Evolutionary conservation across 2,888 invertebrate species (phyloP).

Genomic region (Acleris cristana): DNA sequence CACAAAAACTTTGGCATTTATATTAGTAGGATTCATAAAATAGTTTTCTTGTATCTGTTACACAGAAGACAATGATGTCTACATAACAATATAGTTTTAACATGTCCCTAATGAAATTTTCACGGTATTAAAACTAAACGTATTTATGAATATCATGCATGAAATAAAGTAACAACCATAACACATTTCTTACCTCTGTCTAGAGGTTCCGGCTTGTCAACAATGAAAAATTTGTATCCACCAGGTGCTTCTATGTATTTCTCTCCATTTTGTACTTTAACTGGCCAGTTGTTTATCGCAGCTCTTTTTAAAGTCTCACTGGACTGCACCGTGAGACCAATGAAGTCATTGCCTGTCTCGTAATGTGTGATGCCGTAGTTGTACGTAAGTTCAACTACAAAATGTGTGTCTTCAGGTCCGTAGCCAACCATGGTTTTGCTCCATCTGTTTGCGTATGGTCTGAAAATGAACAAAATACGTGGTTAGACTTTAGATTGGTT

Average conservation of each 20-base stretch:
- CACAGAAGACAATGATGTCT: too few relatives aligned
- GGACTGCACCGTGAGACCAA: slow-evolving; percentile 92
- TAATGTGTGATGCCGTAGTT: slow-evolving; percentile 97
- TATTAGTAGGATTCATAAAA: too few relatives aligned
- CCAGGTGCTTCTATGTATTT: slow-evolving; percentile 93
- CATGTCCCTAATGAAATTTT: not conserved
- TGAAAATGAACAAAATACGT: slow-evolving; percentile 62
- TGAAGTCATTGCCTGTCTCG: slow-evolving; percentile 95
- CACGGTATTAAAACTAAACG: not conserved
- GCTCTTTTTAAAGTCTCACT: slow-evolving; percentile 90
- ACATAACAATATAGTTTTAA: not conserved
- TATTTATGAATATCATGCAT: not conserved
- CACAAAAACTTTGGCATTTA: too few relatives aligned
- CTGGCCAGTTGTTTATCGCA: slow-evolving; percentile 88
- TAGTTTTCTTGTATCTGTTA: too few relatives aligned
- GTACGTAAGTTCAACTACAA: slow-evolving; percentile 98
- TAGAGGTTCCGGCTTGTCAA: slow-evolving; percentile 87
- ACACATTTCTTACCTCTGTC: slow-evolving; percentile 81
- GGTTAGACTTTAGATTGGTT: not conserved
- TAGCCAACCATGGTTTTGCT: slow-evolving; percentile 99
- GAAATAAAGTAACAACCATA: not conserved
- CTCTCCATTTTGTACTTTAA: slow-evolving; percentile 84
- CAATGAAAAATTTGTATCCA: slow-evolving; percentile 93
- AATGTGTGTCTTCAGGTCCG: slow-evolving; percentile 96
- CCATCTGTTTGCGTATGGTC: slow-evolving; percentile 99